Base-by-base conservation (phyloP, 2,888 invertebrate species). In the Phania funesta region DNA sequence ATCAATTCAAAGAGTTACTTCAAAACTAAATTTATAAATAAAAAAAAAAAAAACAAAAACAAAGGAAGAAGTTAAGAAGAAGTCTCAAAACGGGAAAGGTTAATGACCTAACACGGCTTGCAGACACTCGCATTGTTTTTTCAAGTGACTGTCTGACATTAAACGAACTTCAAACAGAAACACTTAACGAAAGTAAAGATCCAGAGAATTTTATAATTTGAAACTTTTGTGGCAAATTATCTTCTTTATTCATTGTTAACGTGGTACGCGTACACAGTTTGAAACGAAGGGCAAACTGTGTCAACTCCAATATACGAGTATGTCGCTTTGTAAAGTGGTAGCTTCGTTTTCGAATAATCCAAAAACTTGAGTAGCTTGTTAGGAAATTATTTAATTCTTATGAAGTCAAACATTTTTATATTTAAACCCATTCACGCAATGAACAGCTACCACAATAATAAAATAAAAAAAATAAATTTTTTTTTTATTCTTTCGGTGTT, bases 161-260 rank as follows among this genome's bases (percentile, higher is more conserved):
- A 65, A 65, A 18, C 32, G 56, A 76, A 58, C 48, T n/a, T 64
- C 44, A 58, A 52, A 67, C 46, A 52, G 4, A 70, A 52, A 44
- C 18, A 18, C 74, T 22, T 50, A 41, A 41, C 67, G 50, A 54
- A 74, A 62, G 26, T 58, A 18, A 78, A 58, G 64, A 74, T 74
- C 74, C 70, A 74, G 46, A 60, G 58, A 82, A 68, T 74, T 82
- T 56, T 56, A 65, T 65, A 68, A 70, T 65, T 79, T 74, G 38
- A 74, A 79, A 58, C 60, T 73, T 78, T 74, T 74, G 44, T 64
- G 54, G 78, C 41, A 73, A 78, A 73, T 67, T 78, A 60, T 73
- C 13, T 76, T 62, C 22, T 75, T 56, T 20, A 56, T 56, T 50
- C 38, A 8, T 67, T 50, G 52, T 67, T 67, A 29, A 54, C 75